phyloP scores from a whole-genome alignment of 1,140 invertebrate genomes.

The Neodiprion lecontei region DNA sequence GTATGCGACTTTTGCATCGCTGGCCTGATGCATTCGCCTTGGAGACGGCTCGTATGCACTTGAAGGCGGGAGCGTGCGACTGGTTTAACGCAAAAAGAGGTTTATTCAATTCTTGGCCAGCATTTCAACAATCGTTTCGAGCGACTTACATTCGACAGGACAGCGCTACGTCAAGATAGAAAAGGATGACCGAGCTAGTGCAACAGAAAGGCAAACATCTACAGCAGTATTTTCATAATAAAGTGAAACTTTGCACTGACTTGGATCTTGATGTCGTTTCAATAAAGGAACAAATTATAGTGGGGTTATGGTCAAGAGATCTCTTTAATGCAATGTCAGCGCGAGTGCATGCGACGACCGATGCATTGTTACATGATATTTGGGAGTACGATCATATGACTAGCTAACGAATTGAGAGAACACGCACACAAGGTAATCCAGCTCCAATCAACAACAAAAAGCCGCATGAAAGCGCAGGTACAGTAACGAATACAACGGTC shows the following conservation, averaged over 20 bases:
- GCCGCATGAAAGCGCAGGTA: constrained; percentile 10
- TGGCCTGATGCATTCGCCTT: constrained; percentile 7
- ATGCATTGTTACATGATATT: constrained; percentile 26
- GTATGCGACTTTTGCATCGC: constrained; percentile 9
- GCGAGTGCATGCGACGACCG: constrained; percentile 12
- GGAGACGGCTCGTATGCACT: constrained; percentile 11
- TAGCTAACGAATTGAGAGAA: constrained; percentile 19
- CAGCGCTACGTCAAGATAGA: constrained; percentile 5
- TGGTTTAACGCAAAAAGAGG: constrained; percentile 13
- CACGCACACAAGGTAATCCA: constrained; percentile 4
- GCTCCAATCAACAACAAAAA: not conserved
- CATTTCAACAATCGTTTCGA: not conserved
- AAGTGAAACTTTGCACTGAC: constrained; percentile 28
- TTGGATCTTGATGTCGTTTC: constrained; percentile 22
- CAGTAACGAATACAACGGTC: not conserved
- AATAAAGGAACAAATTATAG: constrained; percentile 28
- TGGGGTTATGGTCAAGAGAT: constrained; percentile 28
- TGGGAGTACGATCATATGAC: constrained; percentile 25
- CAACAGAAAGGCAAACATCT: constrained; percentile 22
- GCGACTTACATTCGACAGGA: constrained; percentile 6
- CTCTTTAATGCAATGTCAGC: constrained; percentile 25
- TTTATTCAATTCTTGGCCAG: not conserved
- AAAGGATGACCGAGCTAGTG: constrained; percentile 20
- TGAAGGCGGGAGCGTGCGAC: constrained; percentile 4
- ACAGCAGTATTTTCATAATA: constrained; percentile 30